Conservation (phyloP, 2,888 invertebrate species). For the Cacoxenus indagator region DNA sequence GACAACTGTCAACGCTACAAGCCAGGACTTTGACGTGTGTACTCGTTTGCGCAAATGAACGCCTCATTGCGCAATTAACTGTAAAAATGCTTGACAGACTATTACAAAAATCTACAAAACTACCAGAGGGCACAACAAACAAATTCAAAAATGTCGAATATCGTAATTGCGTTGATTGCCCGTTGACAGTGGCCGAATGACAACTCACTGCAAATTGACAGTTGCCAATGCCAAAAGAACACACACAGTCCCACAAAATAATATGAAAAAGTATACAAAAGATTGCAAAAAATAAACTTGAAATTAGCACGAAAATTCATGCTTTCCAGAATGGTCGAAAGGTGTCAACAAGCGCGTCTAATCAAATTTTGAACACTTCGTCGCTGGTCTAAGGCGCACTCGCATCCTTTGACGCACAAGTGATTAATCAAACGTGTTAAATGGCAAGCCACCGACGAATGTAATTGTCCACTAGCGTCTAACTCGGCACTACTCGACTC, state of each 20-base stretch:
- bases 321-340: slow-evolving; percentile 26
- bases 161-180: slow-evolving; percentile 57
- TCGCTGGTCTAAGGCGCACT: not conserved
- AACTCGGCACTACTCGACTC: no score
- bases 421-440: slow-evolving; percentile 19
- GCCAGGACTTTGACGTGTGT: slow-evolving; percentile 6
- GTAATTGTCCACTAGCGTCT: not conserved
- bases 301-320: not conserved
- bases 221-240: slow-evolving; percentile 38
- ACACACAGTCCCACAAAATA: slow-evolving; percentile 1
- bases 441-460: not conserved
- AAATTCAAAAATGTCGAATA: not conserved
- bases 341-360: slow-evolving; percentile 62
- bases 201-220: slow-evolving; percentile 54
- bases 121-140: not conserved
- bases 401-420: not conserved
- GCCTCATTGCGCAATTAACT: slow-evolving; percentile 15
- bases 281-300: not conserved
- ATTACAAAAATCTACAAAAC: not conserved
- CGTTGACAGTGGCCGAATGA: slow-evolving; percentile 57
- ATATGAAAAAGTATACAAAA: not conserved
- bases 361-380: slow-evolving; percentile 55
- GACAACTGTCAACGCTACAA: slow-evolving; percentile 36
- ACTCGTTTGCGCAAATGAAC: not conserved
- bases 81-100: not conserved